Evolutionary conservation across 2,797 vertebrate species (phyloP).

Genomic region (Malacoraja senta): DNA sequence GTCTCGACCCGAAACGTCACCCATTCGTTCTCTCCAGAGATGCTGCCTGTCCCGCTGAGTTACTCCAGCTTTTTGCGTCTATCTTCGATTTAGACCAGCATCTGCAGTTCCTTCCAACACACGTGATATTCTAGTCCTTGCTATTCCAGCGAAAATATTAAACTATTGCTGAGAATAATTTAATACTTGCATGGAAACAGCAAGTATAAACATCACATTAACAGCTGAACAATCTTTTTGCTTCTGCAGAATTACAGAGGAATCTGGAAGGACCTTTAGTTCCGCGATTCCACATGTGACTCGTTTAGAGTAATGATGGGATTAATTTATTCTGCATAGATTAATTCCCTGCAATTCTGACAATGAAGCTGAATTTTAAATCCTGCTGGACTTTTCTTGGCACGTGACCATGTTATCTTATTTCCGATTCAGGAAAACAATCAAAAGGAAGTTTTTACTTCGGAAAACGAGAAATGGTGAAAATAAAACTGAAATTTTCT

Average conservation of each 20-base stretch:
- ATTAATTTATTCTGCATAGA: neutral
- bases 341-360: neutral
- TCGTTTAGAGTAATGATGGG: neutral
- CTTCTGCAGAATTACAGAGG: neutral
- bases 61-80: no score
- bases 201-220: neutral
- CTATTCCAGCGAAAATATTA: neutral
- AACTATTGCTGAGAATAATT: neutral
- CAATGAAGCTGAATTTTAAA: neutral
- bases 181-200: neutral
- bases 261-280: neutral
- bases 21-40: no score
- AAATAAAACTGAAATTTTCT: neutral
- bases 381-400: neutral
- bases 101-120: no score
- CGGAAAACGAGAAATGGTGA: neutral
- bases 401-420: neutral
- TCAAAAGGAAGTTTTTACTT: neutral
- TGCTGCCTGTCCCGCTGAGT: no score
- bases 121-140: neutral
- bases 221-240: neutral
- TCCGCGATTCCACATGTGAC: neutral
- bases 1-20: no score
- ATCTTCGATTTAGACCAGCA: no score
- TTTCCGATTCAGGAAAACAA: slow-evolving; percentile 15